Evolutionary conservation across 1,140 invertebrate species (phyloP), one percentile per base, ranked within the genome.

Genomic region (Aphis craccivora): DNA sequence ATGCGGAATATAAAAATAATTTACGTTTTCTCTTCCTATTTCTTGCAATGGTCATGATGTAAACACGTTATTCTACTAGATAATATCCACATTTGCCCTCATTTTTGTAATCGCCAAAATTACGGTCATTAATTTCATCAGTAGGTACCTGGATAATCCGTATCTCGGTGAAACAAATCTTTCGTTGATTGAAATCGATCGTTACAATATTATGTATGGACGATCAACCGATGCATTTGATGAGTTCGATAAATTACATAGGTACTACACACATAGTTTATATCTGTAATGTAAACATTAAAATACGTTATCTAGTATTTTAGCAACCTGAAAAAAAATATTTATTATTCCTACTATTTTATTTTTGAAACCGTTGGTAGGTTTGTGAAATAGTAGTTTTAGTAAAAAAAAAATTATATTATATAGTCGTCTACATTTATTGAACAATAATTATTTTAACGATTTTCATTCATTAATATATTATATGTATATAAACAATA

Each of bases 1-100:
- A 37, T 89, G 18, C n/a, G n/a, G 18, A 87, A 87, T 45, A 45
- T 22, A 87, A 51, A 87, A 87, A 87, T 22, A 87, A 51, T 87
- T 30, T 30, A 8, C 14, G 86, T 89, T 89, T 88, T 89, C 87
- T 35, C 87, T 89, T 51, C 87, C 87, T 89, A 89, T 37, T 89
- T 89, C 87, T 89, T 51, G 88, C 51, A 23, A 37, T 25, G 51
- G 51, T 14, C n/a, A 89, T 51, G 45, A 51, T 53, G 18, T 45
- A 45, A 51, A 51, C 43, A 88, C 14, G 87, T 89, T 51, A 35
- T 53, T 53, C 87, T 7, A 4, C 7, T 45, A 45, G 88, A 55
- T 55, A 89, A 55, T 7, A 55, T 1, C 53, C 35, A 20, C 86
- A 40, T 45, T 30, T 48, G 88, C 43, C 51, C 88, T 89, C 88